Conservation (phyloP, 2,797 vertebrate genomes). For the Epinephelus awoara region DNA sequence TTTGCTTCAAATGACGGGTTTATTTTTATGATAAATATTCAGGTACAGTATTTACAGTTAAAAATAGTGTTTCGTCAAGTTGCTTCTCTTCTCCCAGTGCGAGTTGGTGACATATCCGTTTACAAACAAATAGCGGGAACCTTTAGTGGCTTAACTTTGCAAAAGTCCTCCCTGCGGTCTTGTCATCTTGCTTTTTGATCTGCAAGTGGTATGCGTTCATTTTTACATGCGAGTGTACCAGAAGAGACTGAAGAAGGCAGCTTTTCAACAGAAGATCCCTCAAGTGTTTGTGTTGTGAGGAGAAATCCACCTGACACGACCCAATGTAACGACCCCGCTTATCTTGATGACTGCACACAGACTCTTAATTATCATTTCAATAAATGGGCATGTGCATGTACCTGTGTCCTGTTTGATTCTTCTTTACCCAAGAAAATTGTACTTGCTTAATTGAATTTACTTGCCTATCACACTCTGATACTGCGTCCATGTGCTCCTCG, state of each 20-base stretch:
- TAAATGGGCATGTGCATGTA: conserved; percentile 85
- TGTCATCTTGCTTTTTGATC: conserved; percentile 18
- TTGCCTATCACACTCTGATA: no score
- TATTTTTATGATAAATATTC: conserved; percentile 59
- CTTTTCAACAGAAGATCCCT: conserved; percentile 39
- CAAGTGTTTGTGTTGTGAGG: conserved; percentile 35
- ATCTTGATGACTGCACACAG: conserved; percentile 62
- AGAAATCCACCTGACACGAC: conserved; percentile 40
- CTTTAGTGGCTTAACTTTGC: conserved; percentile 53
- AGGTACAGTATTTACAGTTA: conserved; percentile 47
- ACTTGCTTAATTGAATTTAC: neutral
- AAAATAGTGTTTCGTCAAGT: conserved; percentile 38
- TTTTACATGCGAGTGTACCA: conserved; percentile 30
- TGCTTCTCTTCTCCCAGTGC: conserved; percentile 28
- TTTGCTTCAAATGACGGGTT: conserved; percentile 63
- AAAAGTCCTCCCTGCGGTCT: conserved; percentile 7
- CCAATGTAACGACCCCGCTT: conserved; percentile 59
- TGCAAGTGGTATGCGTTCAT: neutral
- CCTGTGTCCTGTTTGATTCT: conserved; percentile 24
- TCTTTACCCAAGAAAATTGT: neutral
- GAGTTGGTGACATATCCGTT: conserved; percentile 33
- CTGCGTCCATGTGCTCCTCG: no score
- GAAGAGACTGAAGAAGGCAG: conserved; percentile 39
- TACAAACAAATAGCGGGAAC: conserved; percentile 38
- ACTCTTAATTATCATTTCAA: conserved; percentile 70